Conservation (phyloP, 2,113 vertebrate genomes). For the Forbesichthys agassizii region DNA sequence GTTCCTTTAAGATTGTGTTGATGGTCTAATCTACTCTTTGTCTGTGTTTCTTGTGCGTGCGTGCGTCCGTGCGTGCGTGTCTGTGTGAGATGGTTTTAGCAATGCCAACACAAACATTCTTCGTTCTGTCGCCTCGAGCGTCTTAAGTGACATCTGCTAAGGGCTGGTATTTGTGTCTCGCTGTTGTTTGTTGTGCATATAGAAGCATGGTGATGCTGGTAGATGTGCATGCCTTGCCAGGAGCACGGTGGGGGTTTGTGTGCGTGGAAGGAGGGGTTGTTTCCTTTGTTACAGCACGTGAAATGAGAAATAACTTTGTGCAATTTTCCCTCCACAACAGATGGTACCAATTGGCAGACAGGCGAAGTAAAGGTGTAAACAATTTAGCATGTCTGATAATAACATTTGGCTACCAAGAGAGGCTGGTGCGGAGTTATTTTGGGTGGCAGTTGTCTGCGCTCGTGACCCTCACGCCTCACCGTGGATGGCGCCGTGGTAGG, state of each 20-base stretch:
- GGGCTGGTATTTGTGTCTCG: not conserved
- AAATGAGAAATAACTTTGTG: constrained; percentile 72
- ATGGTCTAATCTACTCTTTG: constrained; percentile 5
- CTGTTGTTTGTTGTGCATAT: constrained; percentile 30
- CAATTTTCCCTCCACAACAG: constrained; percentile 69
- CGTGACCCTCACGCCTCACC: constrained; percentile 81
- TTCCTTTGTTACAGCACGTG: constrained; percentile 57
- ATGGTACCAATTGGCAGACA: constrained; percentile 72
- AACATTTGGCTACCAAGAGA: constrained; percentile 71
- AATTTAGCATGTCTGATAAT: constrained; percentile 70
- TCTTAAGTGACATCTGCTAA: not conserved
- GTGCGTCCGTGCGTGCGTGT: not conserved
- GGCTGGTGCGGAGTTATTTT: constrained; percentile 55
- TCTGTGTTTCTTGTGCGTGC: not conserved
- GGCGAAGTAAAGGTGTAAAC: constrained; percentile 70
- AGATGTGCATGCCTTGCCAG: constrained; percentile 44
- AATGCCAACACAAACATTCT: not conserved
- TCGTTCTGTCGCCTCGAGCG: not conserved
- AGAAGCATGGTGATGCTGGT: constrained; percentile 17
- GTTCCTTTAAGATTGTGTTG: constrained; percentile 11
- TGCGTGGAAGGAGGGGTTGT: not conserved
- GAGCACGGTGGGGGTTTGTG: constrained; percentile 27
- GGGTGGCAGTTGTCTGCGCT: constrained; percentile 68
- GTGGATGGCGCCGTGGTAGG: constrained; percentile 87
- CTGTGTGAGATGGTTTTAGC: not conserved